Evolutionary conservation across 1,140 invertebrate species (phyloP), one percentile per base, ranked within the genome.

Genomic region (Psilanteris sp.): DNA sequence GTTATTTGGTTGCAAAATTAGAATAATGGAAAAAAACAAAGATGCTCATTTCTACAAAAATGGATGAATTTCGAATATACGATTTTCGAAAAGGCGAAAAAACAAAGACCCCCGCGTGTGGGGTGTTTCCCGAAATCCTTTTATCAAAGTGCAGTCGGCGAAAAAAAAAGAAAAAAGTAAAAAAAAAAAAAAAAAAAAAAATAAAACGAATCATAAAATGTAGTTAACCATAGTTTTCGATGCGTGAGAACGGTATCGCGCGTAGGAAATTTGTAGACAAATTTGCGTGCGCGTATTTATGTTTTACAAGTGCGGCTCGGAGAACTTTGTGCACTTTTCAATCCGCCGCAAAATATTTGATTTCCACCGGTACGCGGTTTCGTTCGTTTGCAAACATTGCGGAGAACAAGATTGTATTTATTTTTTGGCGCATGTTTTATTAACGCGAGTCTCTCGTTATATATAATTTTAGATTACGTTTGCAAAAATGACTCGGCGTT

Each of bases 141-240:
- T 54, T 36, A 54, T 54, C 22, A 39, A 29, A 54, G 22, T 34
- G 9, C 32, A 34, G 43, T 48, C 6, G 29, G 37, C 10, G 32
- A 24, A 46, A 29, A 44, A 4, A 44, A 14, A 7, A 16, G 34
- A 55, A 37, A n/a, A 39, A 41, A 29, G 31, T 24, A 39, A 41
- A n/a, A n/a, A n/a, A 24, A 46, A 29, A 44, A 4, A 44, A 14
- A 7, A 16, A 39, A 55, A 37, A n/a, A 39, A 41, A 29, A 41
- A 22, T 29, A 41, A 29, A 57, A 31, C 32, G 2, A 13, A 16
- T 15, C 10, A 34, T 57, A 57, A 57, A 57, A 57, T 44, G 34
- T 57, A 18, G 39, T 24, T 15, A n/a, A 7, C 15, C 15, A 24
- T 22, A 57, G 26, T 43, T 20, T 32, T 41, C 20, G 4, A 9